Base-by-base conservation (phyloP, 2,797 vertebrate genomes). In the Micrastur ruficollis region DNA sequence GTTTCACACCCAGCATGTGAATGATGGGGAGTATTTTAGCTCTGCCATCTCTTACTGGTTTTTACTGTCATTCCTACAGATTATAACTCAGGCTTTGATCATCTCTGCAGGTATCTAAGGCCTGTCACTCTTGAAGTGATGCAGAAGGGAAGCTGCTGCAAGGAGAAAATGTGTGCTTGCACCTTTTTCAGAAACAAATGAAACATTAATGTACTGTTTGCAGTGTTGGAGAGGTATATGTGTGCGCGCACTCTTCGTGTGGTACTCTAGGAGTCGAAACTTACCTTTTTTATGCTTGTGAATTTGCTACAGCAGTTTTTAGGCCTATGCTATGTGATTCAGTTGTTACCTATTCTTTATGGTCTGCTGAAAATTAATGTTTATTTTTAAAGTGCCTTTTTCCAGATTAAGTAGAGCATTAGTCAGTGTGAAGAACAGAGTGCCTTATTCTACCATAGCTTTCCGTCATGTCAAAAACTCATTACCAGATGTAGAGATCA, bases 341-440 rank as follows among this genome's bases (percentile, higher is more conserved):
- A 31, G 76, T 73, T 81, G 55, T 82, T 95, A 79, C 81, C 84
- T 94, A 2, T 85, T 83, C 87, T 90, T 94, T 81, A 95, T 32
- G 46, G 47, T 79, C 68, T 86, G 74, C 80, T 95, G 87, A 81
- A 92, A 90, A 93, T 80, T 26, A 82, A 34, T 90, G 89, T 91
- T 96, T 96, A 49, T 97, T 97, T 96, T 95, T 88, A 14, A 93
- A 87, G 81, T 78, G 70, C 47, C 38, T 90, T 96, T 94, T 81
- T 84, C 38, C 61, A 73, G 81, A 89, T 93, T 92, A 91, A 81
- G 89, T 83, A 84, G 63, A 73, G 40, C 66, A 78, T 96, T 97
- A 96, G 87, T 88, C 76, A 4, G 19, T 42, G 58, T 74, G 84
- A 94, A 76, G 86, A 88, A 32, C 78, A 58, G 80, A 87, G 82